Evolutionary conservation across 1,140 invertebrate species (phyloP).

Genomic region (Hylyphantes graminicola): DNA sequence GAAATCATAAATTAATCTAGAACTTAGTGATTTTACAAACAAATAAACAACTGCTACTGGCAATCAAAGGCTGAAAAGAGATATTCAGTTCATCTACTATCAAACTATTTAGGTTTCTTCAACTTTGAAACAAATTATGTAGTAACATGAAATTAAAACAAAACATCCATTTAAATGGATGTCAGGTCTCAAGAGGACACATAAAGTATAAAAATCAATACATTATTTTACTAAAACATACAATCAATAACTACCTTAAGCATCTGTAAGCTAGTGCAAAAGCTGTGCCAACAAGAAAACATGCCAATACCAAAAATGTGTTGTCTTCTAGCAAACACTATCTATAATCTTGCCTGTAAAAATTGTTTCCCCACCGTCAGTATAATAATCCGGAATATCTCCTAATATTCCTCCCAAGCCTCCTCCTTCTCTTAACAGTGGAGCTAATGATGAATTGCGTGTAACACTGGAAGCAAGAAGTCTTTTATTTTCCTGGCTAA

Average conservation of each 20-base stretch:
- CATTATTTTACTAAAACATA: no score
- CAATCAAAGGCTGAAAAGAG: no score
- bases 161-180: no score
- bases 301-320: conserved; percentile 29
- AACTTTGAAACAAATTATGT: no score
- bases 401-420: conserved; percentile 54
- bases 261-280: conserved; percentile 20
- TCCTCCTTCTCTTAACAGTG: conserved; percentile 38
- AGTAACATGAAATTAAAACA: no score
- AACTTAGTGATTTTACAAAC: no score
- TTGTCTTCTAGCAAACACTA: conserved; percentile 48
- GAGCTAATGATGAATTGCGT: conserved; percentile 52
- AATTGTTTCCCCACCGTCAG: conserved; percentile 60
- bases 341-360: conserved; percentile 59
- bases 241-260: conserved; percentile 8
- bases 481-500: conserved; percentile 52
- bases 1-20: no score
- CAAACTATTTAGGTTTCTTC: no score
- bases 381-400: conserved; percentile 59
- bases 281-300: conserved; percentile 27
- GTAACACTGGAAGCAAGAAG: conserved; percentile 35
- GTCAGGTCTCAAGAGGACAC: no score
- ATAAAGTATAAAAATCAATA: no score
- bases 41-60: no score
- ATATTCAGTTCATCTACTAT: no score